Evolutionary conservation across 2,797 vertebrate species (phyloP).

Genomic region (Helostoma temminkii): DNA sequence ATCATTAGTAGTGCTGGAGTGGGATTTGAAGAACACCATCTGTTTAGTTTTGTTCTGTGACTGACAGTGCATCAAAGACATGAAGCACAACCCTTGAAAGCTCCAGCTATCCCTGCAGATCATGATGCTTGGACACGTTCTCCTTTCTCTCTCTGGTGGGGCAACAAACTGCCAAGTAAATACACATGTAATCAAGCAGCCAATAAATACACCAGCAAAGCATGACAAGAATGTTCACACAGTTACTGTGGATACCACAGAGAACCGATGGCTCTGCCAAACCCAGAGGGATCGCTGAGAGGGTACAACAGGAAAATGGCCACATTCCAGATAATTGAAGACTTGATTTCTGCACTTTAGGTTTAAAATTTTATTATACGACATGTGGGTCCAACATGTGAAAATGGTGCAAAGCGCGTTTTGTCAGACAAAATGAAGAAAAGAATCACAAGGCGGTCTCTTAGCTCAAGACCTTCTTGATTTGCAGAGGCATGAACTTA

Average conservation of each 20-base stretch:
- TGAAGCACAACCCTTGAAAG: conserved; percentile 26
- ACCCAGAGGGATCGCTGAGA: conserved; percentile 44
- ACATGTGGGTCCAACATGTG: conserved; percentile 30
- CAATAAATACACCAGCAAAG: conserved; percentile 71
- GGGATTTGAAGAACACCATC: conserved; percentile 16
- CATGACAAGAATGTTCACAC: conserved; percentile 80
- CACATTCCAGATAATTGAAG: conserved; percentile 49
- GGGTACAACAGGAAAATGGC: conserved; percentile 46
- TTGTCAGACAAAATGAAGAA: conserved; percentile 34
- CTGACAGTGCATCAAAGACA: conserved; percentile 44
- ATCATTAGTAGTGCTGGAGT: not conserved
- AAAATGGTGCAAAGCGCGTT: conserved; percentile 22
- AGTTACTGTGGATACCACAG: conserved; percentile 65
- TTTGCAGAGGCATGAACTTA: conserved; percentile 43
- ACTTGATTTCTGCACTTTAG: conserved; percentile 40
- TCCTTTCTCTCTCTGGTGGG: conserved; percentile 23
- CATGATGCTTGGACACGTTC: conserved; percentile 20
- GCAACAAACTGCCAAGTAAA: conserved; percentile 76
- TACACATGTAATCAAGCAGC: conserved; percentile 66
- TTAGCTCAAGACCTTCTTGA: conserved; percentile 22
- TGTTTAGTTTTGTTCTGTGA: conserved; percentile 35
- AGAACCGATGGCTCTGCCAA: conserved; percentile 58
- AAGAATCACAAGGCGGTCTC: conserved; percentile 34
- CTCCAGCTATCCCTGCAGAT: conserved; percentile 29
- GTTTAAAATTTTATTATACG: conserved; percentile 48